These are phyloP conservation scores for Actias luna DNA, from an alignment of 2,888 invertebrate genomes.

Conservation along the genomic window DNA sequence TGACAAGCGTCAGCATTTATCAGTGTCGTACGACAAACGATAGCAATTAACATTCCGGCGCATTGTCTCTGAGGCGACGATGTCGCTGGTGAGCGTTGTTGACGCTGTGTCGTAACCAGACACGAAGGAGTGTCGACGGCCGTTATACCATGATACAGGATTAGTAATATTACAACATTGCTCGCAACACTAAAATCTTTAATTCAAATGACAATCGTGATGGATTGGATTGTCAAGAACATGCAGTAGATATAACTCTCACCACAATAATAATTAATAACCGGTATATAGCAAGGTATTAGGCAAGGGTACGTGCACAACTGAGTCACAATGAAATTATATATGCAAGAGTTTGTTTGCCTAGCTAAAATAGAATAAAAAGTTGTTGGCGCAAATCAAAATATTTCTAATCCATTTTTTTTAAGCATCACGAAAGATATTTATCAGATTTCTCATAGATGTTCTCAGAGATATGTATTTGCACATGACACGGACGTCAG, in stretches of 20 bases:
- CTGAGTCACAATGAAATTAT: too few relatives aligned
- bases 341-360: too few relatives aligned
- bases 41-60: slow-evolving; percentile 75
- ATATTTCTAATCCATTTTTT: too few relatives aligned
- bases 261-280: too few relatives aligned
- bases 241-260: not conserved
- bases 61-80: slow-evolving; percentile 58
- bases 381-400: too few relatives aligned
- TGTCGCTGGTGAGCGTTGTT: slow-evolving; percentile 26
- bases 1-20: slow-evolving; percentile 77
- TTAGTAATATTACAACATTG: not conserved
- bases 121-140: not conserved
- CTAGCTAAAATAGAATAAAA: too few relatives aligned
- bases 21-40: slow-evolving; percentile 76
- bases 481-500: too few relatives aligned
- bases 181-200: not conserved
- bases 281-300: too few relatives aligned
- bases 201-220: not conserved
- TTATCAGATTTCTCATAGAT: too few relatives aligned
- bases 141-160: not conserved
- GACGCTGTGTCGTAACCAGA: slow-evolving; percentile 17
- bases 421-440: too few relatives aligned
- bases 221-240: not conserved
- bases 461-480: too few relatives aligned
- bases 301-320: too few relatives aligned